Percentiles rank a stretch among this genome's conserved stretches.
Conservation (phyloP, 2,888 invertebrate species). For the Ophion costatus region DNA sequence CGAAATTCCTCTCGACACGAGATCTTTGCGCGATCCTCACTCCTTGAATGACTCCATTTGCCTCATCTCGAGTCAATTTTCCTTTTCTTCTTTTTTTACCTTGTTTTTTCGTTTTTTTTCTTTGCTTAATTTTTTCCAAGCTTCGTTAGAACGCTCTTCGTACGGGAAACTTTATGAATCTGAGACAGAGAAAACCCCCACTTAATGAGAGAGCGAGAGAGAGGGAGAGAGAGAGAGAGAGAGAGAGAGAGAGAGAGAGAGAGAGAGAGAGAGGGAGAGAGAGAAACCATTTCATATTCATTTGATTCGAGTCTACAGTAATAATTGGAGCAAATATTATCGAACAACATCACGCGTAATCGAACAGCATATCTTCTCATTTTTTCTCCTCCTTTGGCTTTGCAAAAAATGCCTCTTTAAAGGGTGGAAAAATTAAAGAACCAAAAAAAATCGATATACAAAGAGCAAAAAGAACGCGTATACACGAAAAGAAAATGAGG, state of each 20-base stretch:
- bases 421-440: too few species aligned
- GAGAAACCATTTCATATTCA: conserved; percentile 26
- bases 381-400: too few species aligned
- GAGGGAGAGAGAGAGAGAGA: conserved; percentile 66
- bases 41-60: conserved; percentile 64
- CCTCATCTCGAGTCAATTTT: conserved; percentile 18
- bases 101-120: not conserved
- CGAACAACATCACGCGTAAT: too few species aligned
- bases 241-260: conserved; percentile 51
- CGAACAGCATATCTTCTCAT: too few species aligned
- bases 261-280: conserved; percentile 39
- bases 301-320: too few species aligned
- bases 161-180: conserved; percentile 25
- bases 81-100: not conserved
- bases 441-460: too few species aligned
- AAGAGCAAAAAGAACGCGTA: too few species aligned
- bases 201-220: conserved; percentile 3
- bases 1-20: conserved; percentile 37
- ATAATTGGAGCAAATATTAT: too few species aligned
- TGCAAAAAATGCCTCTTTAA: too few species aligned
- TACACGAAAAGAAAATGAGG: conserved; percentile 8
- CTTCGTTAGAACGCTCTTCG: conserved; percentile 39
- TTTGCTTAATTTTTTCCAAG: conserved; percentile 31
- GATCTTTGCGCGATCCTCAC: conserved; percentile 47
- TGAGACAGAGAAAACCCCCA: not conserved